phyloP scores from a whole-genome alignment of 92 coral and sea anemone genomes.

The Porites lobata region DNA sequence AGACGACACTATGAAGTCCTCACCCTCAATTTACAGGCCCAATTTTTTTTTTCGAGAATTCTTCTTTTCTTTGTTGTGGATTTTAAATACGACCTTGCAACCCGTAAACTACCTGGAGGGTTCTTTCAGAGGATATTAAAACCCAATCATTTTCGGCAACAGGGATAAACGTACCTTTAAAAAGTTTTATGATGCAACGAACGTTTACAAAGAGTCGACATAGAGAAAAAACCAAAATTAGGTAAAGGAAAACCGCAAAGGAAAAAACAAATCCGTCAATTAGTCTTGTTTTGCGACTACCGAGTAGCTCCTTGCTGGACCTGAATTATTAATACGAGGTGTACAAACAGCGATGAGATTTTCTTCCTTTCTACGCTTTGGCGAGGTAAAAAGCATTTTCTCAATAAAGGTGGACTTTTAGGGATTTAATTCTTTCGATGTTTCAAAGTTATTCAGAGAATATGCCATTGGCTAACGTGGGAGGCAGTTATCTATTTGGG shows the following conservation, averaged over 20 bases:
- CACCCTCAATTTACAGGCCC: background rate
- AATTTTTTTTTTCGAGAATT: background rate
- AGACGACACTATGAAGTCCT: background rate
- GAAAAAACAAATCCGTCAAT: background rate
- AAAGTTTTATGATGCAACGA: background rate
- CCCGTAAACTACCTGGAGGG: constrained; percentile 53
- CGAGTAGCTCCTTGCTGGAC: constrained; percentile 42
- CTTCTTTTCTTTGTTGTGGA: constrained; percentile 24
- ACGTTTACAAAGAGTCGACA: background rate
- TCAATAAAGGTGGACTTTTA: background rate
- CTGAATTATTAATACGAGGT: constrained; percentile 49
- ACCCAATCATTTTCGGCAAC: background rate
- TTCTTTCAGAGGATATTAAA: constrained; percentile 31
- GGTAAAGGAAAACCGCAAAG: background rate
- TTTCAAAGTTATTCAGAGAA: background rate
- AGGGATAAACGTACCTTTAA: background rate
- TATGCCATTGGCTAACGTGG: background rate
- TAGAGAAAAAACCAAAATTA: background rate
- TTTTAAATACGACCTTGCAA: constrained; percentile 29
- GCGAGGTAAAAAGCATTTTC: constrained; percentile 5
- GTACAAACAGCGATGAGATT: constrained; percentile 48
- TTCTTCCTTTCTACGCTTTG: constrained; percentile 1
- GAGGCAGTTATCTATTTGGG: background rate
- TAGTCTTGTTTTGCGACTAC: constrained; percentile 36
- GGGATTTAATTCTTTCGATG: background rate